These are phyloP conservation scores for Rhinatrema bivittatum DNA, from an alignment of 2,797 vertebrate genomes.

Conservation along the genomic window DNA sequence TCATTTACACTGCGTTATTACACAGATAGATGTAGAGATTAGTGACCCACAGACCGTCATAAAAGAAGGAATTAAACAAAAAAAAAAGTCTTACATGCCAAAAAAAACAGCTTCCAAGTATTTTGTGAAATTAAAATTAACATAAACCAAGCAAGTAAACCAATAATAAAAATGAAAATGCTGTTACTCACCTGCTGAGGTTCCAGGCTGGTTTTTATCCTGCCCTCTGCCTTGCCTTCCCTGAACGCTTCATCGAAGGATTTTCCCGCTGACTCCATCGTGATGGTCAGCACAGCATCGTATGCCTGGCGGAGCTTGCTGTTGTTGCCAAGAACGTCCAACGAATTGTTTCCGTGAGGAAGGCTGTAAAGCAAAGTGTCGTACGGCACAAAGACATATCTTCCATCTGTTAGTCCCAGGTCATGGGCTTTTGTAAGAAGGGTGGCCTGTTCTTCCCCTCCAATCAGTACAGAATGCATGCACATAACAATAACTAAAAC, in stretches of 20 bases:
- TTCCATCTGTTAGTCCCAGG: conserved; percentile 78
- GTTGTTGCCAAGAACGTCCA: conserved; percentile 61
- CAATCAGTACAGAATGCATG: conserved; percentile 82
- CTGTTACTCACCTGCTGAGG: conserved; percentile 60
- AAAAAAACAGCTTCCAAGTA: no score
- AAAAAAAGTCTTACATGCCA: no score
- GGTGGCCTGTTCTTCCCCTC: conserved; percentile 69
- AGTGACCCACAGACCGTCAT: no score
- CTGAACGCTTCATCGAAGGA: conserved; percentile 74
- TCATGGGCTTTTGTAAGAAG: conserved; percentile 76
- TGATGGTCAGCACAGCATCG: conserved; percentile 83
- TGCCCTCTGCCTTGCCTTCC: conserved; percentile 54
- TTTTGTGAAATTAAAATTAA: no score
- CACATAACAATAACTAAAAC: conserved; percentile 85
- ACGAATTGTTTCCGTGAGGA: conserved; percentile 70
- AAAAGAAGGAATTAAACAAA: no score
- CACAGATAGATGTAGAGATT: no score
- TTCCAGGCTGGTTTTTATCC: conserved; percentile 52
- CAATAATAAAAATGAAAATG: no score
- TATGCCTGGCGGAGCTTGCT: conserved; percentile 73
- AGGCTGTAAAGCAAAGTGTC: conserved; percentile 84
- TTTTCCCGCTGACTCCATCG: conserved; percentile 70
- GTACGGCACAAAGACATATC: conserved; percentile 81
- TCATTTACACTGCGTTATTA: no score
- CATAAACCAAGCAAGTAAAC: no score